Evolutionary conservation across 1,140 invertebrate genomes (phyloP).

Genomic region (Panulirus ornatus): DNA sequence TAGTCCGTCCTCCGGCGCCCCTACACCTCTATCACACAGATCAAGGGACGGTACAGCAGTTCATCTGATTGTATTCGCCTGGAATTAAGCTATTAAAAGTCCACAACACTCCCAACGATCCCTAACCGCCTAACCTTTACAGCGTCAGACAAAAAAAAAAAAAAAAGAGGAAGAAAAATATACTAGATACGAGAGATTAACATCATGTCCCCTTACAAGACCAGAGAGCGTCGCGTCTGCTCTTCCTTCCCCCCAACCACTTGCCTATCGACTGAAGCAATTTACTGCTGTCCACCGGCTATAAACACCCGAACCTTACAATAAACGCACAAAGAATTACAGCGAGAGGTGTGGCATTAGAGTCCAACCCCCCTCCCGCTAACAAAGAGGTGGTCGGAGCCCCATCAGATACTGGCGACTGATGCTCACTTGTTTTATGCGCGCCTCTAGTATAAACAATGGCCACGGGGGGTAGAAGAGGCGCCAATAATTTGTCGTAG

Average conservation of each 20-base stretch:
- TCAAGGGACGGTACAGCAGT: too few relatives aligned
- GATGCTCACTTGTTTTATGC: constrained; percentile 49
- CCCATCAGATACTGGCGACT: constrained; percentile 21
- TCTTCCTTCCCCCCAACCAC: too few relatives aligned
- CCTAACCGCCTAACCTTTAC: neutral
- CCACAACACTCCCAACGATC: neutral
- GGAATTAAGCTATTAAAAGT: neutral
- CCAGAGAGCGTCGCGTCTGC: too few relatives aligned
- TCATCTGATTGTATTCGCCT: too few relatives aligned
- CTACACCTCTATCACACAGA: too few relatives aligned
- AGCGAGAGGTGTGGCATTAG: neutral
- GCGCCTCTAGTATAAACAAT: constrained; percentile 34
- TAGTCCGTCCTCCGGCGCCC: too few relatives aligned
- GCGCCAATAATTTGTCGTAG: constrained; percentile 42
- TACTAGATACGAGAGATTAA: neutral
- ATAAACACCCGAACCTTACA: constrained; percentile 30
- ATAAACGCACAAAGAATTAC: constrained; percentile 19
- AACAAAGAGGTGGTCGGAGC: constrained; percentile 12
- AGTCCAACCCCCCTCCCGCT: neutral
- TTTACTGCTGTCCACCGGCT: constrained; percentile 22
- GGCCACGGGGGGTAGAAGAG: neutral
- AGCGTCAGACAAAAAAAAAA: neutral
- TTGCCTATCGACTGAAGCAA: neutral
- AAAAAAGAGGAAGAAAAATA: neutral
- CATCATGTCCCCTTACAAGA: neutral